Conservation (phyloP, 2,113 vertebrate species). For the Bothrops jararaca region DNA sequence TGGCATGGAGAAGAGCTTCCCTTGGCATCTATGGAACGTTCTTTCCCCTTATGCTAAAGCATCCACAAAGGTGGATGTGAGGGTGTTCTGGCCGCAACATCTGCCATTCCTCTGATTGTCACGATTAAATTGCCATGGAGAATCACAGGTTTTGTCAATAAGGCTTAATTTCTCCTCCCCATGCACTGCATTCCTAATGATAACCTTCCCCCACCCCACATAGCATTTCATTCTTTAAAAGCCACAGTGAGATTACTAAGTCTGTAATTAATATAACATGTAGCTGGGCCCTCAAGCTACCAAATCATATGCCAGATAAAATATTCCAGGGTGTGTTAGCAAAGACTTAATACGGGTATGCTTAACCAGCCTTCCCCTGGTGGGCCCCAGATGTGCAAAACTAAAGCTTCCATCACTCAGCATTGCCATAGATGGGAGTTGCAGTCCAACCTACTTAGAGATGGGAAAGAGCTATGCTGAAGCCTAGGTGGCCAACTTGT, state of each 20-base stretch:
- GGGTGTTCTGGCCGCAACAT: not conserved
- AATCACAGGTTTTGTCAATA: not conserved
- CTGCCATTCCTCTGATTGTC: not conserved
- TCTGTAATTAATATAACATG: not conserved
- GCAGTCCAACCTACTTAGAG: not conserved
- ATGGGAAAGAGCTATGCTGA: not conserved
- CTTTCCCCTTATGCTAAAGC: not conserved
- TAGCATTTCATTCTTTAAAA: not conserved
- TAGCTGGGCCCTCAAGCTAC: not conserved
- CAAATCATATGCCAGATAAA: not conserved
- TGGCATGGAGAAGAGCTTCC: not conserved
- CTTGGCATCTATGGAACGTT: not conserved
- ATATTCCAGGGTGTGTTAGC: not conserved
- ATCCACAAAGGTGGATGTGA: not conserved
- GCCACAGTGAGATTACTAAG: not conserved
- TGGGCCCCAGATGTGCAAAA: not conserved
- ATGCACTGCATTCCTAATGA: not conserved
- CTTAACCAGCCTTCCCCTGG: not conserved
- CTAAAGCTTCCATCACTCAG: not conserved
- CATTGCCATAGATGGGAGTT: not conserved
- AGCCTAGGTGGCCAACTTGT: not conserved
- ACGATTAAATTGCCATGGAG: not conserved
- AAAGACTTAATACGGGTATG: not conserved
- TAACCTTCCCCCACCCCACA: not conserved
- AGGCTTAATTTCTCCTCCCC: not conserved